Conservation (phyloP, 2,113 vertebrate genomes). For the Dipodomys ordii region DNA sequence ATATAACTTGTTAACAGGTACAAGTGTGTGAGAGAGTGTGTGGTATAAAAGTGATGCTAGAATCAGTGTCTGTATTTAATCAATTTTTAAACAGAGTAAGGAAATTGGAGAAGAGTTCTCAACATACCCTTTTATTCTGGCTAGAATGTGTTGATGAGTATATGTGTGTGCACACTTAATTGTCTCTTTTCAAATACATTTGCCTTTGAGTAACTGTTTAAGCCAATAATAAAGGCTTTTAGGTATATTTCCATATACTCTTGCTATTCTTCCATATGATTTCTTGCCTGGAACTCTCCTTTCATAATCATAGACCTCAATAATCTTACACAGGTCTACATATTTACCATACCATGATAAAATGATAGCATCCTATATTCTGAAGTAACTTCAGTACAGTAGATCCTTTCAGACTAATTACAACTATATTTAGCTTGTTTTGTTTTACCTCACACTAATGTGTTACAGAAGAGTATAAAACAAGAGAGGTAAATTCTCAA, state of each 20-base stretch:
- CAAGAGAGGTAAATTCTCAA: background rate
- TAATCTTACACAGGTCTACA: background rate
- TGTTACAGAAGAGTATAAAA: conserved; percentile 28
- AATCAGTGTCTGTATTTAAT: background rate
- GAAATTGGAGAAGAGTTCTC: background rate
- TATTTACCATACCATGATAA: background rate
- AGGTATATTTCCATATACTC: background rate
- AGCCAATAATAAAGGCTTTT: background rate
- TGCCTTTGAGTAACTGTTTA: background rate
- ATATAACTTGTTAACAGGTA: background rate
- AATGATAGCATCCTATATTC: background rate
- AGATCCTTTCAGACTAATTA: conserved; percentile 31
- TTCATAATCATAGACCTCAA: background rate
- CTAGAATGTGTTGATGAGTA: background rate
- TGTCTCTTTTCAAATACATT: background rate
- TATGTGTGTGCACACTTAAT: rapidly evolving
- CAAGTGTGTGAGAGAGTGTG: background rate
- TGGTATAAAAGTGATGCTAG: background rate
- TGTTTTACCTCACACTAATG: conserved; percentile 2
- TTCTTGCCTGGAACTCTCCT: background rate
- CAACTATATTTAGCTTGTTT: conserved; percentile 10
- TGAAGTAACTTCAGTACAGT: background rate
- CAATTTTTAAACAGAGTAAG: background rate
- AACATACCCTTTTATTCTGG: background rate
- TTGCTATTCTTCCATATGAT: background rate